These are phyloP conservation scores for Leucania comma DNA, from an alignment of 2,888 invertebrate species.

Conservation along the genomic window DNA sequence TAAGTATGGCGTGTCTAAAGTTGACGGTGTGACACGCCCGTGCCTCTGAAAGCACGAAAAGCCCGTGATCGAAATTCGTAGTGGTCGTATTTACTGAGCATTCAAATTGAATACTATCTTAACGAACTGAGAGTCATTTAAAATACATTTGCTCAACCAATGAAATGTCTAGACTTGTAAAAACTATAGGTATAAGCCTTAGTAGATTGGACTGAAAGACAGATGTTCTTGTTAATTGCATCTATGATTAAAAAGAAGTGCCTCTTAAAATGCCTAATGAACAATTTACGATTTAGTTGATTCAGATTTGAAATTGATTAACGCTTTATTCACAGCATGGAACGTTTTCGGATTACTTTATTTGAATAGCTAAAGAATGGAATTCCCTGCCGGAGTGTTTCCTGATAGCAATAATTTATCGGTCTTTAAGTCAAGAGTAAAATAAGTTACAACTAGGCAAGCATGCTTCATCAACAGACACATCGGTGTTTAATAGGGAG, in stretches of 20 bases:
- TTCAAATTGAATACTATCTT: neutral
- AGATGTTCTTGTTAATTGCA: constrained; percentile 35
- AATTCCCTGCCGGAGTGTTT: no score
- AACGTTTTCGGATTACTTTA: neutral
- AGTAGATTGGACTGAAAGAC: constrained; percentile 5
- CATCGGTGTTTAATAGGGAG: neutral
- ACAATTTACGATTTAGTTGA: neutral
- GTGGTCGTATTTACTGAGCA: no score
- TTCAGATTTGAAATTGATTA: neutral
- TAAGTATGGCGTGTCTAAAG: no score
- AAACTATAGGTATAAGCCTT: constrained; percentile 4
- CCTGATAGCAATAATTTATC: neutral
- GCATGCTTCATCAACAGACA: neutral
- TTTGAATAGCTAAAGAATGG: neutral
- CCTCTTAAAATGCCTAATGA: neutral
- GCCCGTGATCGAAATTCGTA: no score
- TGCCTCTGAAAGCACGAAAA: no score
- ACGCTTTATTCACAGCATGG: neutral
- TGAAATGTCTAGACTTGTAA: constrained; percentile 32
- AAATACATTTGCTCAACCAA: neutral
- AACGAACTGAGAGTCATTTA: neutral
- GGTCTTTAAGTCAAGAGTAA: neutral
- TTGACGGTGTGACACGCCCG: no score
- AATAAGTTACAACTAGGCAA: neutral
- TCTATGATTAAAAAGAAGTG: neutral